Percentiles rank a stretch among this genome's conserved stretches.
Conservation (phyloP, 1,140 invertebrate species). For the Panulirus ornatus region DNA sequence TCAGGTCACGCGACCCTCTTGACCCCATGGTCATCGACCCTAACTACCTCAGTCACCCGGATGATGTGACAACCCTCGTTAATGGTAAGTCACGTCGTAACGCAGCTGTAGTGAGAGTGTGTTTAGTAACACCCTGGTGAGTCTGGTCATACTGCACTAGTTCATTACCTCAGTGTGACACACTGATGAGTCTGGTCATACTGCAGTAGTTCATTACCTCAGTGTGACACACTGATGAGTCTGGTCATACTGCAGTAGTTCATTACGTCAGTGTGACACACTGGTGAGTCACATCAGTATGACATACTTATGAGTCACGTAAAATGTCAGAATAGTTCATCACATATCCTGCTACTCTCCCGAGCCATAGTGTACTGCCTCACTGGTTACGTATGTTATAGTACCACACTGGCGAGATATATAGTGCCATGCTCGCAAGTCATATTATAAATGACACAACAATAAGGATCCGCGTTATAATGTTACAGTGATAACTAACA, state of each 20-base stretch:
- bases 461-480: too few relatives aligned
- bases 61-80: constrained; percentile 45
- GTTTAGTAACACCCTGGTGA: too few relatives aligned
- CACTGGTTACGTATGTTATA: too few relatives aligned
- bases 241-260: not conserved
- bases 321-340: too few relatives aligned
- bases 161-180: not conserved
- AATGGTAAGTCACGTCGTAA: constrained; percentile 7
- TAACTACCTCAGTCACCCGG: constrained; percentile 57
- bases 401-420: too few relatives aligned
- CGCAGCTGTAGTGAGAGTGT: not conserved
- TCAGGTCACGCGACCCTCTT: constrained; percentile 28
- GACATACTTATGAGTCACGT: too few relatives aligned
- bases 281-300: not conserved
- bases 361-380: too few relatives aligned
- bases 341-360: too few relatives aligned
- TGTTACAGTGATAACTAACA: too few relatives aligned
- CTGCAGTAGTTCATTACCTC: not conserved
- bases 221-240: not conserved
- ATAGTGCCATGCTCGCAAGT: too few relatives aligned
- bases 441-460: too few relatives aligned
- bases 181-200: not conserved
- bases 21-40: constrained; percentile 50
- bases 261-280: not conserved
- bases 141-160: not conserved